A percentile compares a stretch with the other conserved stretches of the same genome.
These are phyloP conservation scores for Ormyrus labotus DNA, from an alignment of 2,888 invertebrate species.

Conservation along the genomic window DNA sequence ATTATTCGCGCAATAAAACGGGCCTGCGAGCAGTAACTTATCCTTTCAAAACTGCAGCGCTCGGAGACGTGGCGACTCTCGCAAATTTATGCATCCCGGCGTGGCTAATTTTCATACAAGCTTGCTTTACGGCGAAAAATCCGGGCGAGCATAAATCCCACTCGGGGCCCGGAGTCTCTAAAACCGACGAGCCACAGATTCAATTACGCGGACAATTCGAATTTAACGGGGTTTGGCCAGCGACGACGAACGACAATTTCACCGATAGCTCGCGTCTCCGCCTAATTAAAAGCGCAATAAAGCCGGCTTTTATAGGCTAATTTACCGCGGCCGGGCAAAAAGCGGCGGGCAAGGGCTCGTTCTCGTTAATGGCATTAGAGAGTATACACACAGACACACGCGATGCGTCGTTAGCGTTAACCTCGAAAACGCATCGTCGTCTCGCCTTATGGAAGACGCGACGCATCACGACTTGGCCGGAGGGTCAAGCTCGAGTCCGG, in stretches of 20 bases:
- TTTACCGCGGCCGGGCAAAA: background rate
- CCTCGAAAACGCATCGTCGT: slow-evolving; percentile 62
- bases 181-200: too few relatives aligned
- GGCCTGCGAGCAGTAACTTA: too few relatives aligned
- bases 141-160: too few relatives aligned
- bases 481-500: slow-evolving; percentile 24
- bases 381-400: slow-evolving; percentile 19
- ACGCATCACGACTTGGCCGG: background rate
- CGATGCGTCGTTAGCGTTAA: slow-evolving; percentile 64
- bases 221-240: too few relatives aligned
- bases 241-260: background rate
- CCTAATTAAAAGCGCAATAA: slow-evolving; percentile 18
- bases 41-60: too few relatives aligned
- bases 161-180: too few relatives aligned
- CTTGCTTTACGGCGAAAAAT: background rate
- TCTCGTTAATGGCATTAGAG: slow-evolving; percentile 44
- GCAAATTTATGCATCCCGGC: slow-evolving; percentile 1
- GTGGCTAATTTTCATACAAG: background rate
- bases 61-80: background rate
- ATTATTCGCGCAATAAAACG: background rate
- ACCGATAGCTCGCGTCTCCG: background rate
- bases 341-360: slow-evolving; percentile 4
- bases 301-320: slow-evolving; percentile 15
- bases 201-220: too few relatives aligned
- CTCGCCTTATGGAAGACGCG: slow-evolving; percentile 9